A percentile compares a stretch with the other conserved stretches of the same genome.
phyloP scores from a whole-genome alignment of 1,140 invertebrate genomes.

The Plodia interpunctella region DNA sequence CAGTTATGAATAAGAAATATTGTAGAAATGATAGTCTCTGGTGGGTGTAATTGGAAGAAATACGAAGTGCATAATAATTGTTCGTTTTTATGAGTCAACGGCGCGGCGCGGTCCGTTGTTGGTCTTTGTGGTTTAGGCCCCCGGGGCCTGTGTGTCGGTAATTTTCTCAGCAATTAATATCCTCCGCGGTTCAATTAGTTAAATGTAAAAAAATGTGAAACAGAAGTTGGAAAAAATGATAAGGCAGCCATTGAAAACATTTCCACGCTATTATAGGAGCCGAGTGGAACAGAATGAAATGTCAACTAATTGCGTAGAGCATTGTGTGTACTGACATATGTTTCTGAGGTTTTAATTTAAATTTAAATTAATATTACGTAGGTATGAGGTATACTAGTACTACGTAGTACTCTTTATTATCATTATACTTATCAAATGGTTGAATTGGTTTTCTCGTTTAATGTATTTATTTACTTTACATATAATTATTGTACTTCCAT shows the following conservation, averaged over 20 bases:
- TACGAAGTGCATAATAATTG: conserved; percentile 51
- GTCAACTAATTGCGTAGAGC: conserved; percentile 41
- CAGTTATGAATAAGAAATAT: conserved; percentile 39
- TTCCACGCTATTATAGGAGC: conserved; percentile 27
- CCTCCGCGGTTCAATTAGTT: conserved; percentile 48
- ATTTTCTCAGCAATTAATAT: conserved; percentile 69
- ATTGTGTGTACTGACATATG: conserved; percentile 47
- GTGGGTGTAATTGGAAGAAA: conserved; percentile 43
- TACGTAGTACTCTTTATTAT: too few relatives aligned
- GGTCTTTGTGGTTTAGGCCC: conserved; percentile 56
- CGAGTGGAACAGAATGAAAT: conserved; percentile 31
- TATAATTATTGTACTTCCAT: too few relatives aligned
- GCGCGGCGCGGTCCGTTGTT: conserved; percentile 31
- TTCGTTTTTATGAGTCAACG: conserved; percentile 49
- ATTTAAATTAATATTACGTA: too few relatives aligned
- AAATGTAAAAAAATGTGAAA: conserved; percentile 58
- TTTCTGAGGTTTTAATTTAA: conserved; percentile 7
- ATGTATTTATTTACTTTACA: too few relatives aligned
- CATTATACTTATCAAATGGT: too few relatives aligned
- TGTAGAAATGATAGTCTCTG: conserved; percentile 34
- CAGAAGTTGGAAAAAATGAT: conserved; percentile 51
- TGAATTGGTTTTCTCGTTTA: too few relatives aligned
- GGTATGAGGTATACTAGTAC: too few relatives aligned
- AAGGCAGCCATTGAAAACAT: conserved; percentile 37
- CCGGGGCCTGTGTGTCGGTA: conserved; percentile 37